A percentile compares a stretch with the other conserved stretches of the same genome.
Conservation (phyloP, 2,888 invertebrate species). For the Pristionchus maxplancki region DNA sequence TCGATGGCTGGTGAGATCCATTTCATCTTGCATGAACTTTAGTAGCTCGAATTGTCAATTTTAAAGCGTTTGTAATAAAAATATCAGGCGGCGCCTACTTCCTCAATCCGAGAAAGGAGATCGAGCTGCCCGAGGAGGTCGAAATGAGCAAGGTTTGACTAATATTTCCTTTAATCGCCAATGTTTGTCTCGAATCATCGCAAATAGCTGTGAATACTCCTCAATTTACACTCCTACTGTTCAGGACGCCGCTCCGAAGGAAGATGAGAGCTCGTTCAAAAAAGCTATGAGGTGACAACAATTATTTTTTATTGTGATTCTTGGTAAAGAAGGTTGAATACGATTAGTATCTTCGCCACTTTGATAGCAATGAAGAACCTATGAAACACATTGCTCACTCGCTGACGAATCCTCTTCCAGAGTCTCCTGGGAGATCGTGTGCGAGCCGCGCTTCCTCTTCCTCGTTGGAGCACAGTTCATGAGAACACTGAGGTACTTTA, state of each 20-base stretch:
- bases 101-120: background rate
- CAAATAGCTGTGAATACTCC: background rate
- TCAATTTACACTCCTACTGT: no score
- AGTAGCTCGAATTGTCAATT: no score
- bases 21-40: no score
- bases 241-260: no score
- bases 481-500: constrained; percentile 58
- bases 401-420: constrained; percentile 37
- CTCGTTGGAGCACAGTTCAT: constrained; percentile 67
- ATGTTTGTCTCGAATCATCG: background rate
- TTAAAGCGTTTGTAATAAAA: background rate
- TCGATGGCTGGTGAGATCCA: background rate
- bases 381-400: no score
- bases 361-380: background rate
- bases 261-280: constrained; percentile 37
- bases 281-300: constrained; percentile 49
- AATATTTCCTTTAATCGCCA: background rate
- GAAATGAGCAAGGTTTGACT: constrained; percentile 13
- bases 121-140: constrained; percentile 41
- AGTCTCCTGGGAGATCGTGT: constrained; percentile 65
- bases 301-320: background rate
- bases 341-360: background rate
- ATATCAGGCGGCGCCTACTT: constrained; percentile 43
- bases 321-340: background rate
- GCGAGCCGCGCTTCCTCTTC: constrained; percentile 65